Base-by-base conservation (phyloP, 2,113 vertebrate genomes). In the Tachuris rubrigastra region DNA sequence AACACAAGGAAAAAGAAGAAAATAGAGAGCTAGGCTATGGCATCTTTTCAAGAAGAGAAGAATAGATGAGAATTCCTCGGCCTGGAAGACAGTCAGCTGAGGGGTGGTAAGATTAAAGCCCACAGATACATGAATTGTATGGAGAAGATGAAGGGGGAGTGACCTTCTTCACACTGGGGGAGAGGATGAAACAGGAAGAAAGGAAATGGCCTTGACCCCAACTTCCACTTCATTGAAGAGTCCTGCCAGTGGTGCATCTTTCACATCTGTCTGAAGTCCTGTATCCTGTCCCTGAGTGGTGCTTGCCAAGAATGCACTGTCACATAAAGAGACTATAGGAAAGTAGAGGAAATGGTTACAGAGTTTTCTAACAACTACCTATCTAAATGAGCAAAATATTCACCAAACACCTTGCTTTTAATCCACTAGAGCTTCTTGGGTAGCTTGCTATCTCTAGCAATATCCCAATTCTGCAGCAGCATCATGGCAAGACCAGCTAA, bases 71-170 rank as follows among this genome's bases (percentile, higher is more conserved):
- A 93, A 89, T 95, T 75, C 39, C 60, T 95, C 65, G 81, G 73
- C 25, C 39, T 91, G 68, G 56, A 92, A 90, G 65, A 85, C 13
- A 78, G 52, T 63, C 9, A 4, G 33, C 68, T 59, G 68, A 76
- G 39, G 24, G 37, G n/a, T 80, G 71, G 24, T 52, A 81, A 95
- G 86, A 95, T 96, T 78, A 97, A 96, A 95, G 86, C 63, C 83
- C 78, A 23, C 8, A 74, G 83, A 78, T 30, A 55, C 12, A 55
- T 46, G 42, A 92, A 84, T 47, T 71, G 14, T 62, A 31, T 25
- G 42, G 65, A 88, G 72, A 83, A 95, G 80, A 94, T 89, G 83
- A 92, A 84, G 79, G 76, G 56, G 88, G 92, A 93, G 88, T 96
- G 69, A 96, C 76, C 53, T 96, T 31, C 76, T 88, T 85, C 75